Evolutionary conservation across 2,888 invertebrate genomes (phyloP).

Genomic region (Drosophila mayaguana): DNA sequence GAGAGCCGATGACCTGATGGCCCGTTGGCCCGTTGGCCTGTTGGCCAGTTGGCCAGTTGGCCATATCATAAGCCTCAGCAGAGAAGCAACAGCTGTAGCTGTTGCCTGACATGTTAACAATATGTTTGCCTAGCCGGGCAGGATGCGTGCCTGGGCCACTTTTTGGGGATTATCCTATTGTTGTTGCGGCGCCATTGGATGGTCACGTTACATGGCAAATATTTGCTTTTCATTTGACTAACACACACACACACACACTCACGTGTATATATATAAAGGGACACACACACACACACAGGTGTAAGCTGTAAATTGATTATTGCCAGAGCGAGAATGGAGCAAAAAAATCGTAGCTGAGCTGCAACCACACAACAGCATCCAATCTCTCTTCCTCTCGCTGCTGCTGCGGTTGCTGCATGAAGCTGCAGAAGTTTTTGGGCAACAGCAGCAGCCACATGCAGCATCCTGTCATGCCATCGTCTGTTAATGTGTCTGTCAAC

Average conservation of each 20-base stretch:
- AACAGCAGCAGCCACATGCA: constrained; percentile 12
- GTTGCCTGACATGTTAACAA: constrained; percentile 50
- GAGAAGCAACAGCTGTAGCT: not conserved
- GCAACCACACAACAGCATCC: constrained; percentile 24
- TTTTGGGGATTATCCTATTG: constrained; percentile 41
- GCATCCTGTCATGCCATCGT: constrained; percentile 36
- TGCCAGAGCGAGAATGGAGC: constrained; percentile 22
- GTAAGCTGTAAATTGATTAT: constrained; percentile 72
- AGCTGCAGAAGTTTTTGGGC: constrained; percentile 16
- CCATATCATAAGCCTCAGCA: not conserved
- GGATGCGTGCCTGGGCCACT: constrained; percentile 34
- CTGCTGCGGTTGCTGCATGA: constrained; percentile 29
- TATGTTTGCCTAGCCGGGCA: constrained; percentile 7
- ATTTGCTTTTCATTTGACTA: constrained; percentile 76
- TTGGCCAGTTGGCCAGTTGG: not conserved
- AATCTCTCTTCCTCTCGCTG: constrained; percentile 13
- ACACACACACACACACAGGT: constrained; percentile 2
- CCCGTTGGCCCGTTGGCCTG: not conserved
- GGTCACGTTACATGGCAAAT: constrained; percentile 70
- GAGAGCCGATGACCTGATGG: constrained; percentile 10
- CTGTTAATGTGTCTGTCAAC: constrained; percentile 63
- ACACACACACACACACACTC: constrained; percentile 24
- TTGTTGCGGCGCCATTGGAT: constrained; percentile 27
- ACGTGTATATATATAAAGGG: not conserved
- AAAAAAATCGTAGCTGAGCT: constrained; percentile 10